phyloP scores from a whole-genome alignment of 2,888 invertebrate genomes.

The Biston stratarius region DNA sequence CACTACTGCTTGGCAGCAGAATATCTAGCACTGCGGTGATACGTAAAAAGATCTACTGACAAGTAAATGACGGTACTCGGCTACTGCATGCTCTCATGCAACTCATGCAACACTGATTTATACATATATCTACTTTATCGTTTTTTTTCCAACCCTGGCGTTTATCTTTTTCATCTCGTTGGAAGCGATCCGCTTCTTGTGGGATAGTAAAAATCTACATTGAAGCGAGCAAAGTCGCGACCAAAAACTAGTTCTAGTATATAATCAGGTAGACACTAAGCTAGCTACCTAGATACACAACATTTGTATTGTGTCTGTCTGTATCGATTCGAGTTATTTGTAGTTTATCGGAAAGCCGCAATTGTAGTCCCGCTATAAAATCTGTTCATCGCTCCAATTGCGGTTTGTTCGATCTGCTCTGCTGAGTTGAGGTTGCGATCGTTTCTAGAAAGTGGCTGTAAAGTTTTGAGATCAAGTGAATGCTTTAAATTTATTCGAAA shows the following conservation, averaged over 20 bases:
- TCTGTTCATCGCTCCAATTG: slow-evolving; percentile 21
- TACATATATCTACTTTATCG: no score
- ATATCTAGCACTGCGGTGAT: no score
- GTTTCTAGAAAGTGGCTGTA: slow-evolving; percentile 25
- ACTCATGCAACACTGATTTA: no score
- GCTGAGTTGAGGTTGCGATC: slow-evolving; percentile 11
- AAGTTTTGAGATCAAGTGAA: slow-evolving; percentile 12
- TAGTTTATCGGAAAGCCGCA: slow-evolving; percentile 33
- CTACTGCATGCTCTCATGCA: no score
- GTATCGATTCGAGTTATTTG: slow-evolving; percentile 39
- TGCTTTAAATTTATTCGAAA: not conserved
- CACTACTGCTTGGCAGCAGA: no score
- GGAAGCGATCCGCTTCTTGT: no score
- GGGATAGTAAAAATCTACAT: no score
- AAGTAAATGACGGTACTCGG: no score
- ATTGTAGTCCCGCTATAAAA: slow-evolving; percentile 16
- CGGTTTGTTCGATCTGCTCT: slow-evolving; percentile 19
- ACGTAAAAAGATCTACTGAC: no score
- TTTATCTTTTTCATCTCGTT: no score
- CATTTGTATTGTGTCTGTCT: slow-evolving; percentile 29
- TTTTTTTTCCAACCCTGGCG: no score
- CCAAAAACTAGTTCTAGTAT: not conserved
- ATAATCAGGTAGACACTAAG: not conserved
- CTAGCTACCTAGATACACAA: slow-evolving; percentile 1
- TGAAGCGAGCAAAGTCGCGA: no score